Evolutionary conservation across 2,888 invertebrate species (phyloP), one percentile per base, ranked within the genome.

Genomic region (Uropetala carovei): DNA sequence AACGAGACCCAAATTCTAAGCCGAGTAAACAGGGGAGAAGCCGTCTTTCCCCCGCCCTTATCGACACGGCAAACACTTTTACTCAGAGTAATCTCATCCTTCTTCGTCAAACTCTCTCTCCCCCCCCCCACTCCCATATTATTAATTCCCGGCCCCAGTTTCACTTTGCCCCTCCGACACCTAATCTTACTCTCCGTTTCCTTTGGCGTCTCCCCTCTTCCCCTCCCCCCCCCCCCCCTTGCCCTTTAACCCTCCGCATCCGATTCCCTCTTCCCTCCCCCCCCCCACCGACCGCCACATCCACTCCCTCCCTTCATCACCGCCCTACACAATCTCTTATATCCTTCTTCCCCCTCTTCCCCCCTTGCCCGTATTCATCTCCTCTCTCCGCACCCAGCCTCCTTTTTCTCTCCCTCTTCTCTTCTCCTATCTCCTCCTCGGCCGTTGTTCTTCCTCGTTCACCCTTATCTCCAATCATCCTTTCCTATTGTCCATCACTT

Each of bases 61-160:
- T 89, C 89, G 89, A 89, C 89, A 89, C 59, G 43, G 89, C 89
- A 89, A 89, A 89, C 89, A 68, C 89, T 89, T 89, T 68, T 89
- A 64, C 89, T 89, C 68, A 27, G 22, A 27, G 59, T 58, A 59
- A 60, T 64, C 89, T 89, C 89, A 68, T 89, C 89, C 89, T 43
- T 89, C 86, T 60, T 60, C 86, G 60, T 60, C 86, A 86, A 86
- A 57, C 85, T 14, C 30, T 43, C 5, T 27, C 83, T 16, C 56
- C 18, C 86, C 60, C 30, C 60, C 86, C 86, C 11, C 86, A 16
- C 27, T 58, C 58, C 14, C n/a, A n/a, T n/a, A n/a, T n/a, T 58
- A n/a, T 58, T 58, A 13, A 56, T 85, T 58, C 85, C 85, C 3
- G n/a, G 18, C 85, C 22, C 18, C 22, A 85, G 0, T 13, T 27